Conservation (phyloP, 2,888 invertebrate species). For the Tyria jacobaeae region DNA sequence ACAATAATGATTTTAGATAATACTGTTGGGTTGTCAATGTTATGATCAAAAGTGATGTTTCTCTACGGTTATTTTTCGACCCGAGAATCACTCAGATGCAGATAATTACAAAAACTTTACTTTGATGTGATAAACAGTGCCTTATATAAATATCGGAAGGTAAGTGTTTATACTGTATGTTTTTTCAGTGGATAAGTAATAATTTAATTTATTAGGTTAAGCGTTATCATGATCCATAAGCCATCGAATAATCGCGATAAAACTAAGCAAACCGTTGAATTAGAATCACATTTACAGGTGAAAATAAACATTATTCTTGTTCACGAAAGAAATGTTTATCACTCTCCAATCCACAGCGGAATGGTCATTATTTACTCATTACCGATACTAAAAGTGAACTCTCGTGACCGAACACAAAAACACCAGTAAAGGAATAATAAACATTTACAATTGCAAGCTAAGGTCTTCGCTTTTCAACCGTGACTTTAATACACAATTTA, state of each 20-base stretch:
- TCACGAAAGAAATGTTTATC: slow-evolving; percentile 50
- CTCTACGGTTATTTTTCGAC: too few species aligned
- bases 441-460: slow-evolving; percentile 26
- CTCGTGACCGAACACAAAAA: slow-evolving; percentile 43
- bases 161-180: too few species aligned
- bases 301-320: slow-evolving; percentile 46
- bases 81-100: too few species aligned
- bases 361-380: slow-evolving; percentile 56
- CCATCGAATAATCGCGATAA: slow-evolving; percentile 11
- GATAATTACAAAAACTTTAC: too few species aligned
- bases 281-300: slow-evolving; percentile 49
- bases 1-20: too few species aligned
- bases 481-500: not conserved
- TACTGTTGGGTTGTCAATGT: too few species aligned
- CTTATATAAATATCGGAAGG: too few species aligned
- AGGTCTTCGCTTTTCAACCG: slow-evolving; percentile 20
- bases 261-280: slow-evolving; percentile 39
- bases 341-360: slow-evolving; percentile 38
- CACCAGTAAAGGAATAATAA: slow-evolving; percentile 32
- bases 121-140: too few species aligned
- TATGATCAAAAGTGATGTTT: too few species aligned
- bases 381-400: slow-evolving; percentile 43
- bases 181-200: too few species aligned
- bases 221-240: slow-evolving; percentile 6
- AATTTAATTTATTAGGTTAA: too few species aligned